Conservation (phyloP, 2,888 invertebrate species). For the Liposcelis brunnea region DNA sequence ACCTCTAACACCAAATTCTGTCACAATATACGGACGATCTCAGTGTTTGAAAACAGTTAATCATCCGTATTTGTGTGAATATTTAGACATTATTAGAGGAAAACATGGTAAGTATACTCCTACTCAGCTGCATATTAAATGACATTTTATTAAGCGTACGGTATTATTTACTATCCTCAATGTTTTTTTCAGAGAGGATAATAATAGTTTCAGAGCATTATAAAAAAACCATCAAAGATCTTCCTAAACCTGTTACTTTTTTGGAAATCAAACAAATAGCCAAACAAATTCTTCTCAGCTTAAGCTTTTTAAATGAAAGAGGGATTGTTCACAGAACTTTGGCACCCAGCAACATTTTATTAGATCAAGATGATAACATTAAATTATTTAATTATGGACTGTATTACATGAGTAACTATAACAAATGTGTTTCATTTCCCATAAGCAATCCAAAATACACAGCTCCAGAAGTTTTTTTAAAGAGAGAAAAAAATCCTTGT, state of each 20-base stretch:
- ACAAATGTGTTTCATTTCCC: constrained; percentile 78
- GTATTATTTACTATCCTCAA: constrained; percentile 7
- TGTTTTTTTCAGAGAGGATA: constrained; percentile 45
- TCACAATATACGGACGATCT: constrained; percentile 78
- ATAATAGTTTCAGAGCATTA: constrained; percentile 68
- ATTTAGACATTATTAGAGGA: constrained; percentile 78
- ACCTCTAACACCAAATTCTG: constrained; percentile 90
- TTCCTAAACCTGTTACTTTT: constrained; percentile 27
- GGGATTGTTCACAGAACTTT: constrained; percentile 65
- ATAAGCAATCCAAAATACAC: constrained; percentile 62
- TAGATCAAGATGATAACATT: constrained; percentile 51
- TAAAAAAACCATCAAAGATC: constrained; percentile 39
- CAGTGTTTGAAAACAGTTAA: constrained; percentile 62
- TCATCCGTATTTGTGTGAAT: constrained; percentile 71
- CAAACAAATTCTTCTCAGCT: constrained; percentile 52
- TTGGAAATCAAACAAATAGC: constrained; percentile 45
- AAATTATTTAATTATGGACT: constrained; percentile 89
- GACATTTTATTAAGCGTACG: neutral
- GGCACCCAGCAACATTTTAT: constrained; percentile 63
- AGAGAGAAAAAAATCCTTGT: constrained; percentile 31
- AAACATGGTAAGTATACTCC: constrained; percentile 61
- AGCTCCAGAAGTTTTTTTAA: constrained; percentile 64
- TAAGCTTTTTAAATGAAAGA: constrained; percentile 52
- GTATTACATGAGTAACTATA: constrained; percentile 76
- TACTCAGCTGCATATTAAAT: too few relatives aligned